Evolutionary conservation across 2,113 vertebrate genomes (phyloP).

Genomic region (Corythoichthys intestinalis): DNA sequence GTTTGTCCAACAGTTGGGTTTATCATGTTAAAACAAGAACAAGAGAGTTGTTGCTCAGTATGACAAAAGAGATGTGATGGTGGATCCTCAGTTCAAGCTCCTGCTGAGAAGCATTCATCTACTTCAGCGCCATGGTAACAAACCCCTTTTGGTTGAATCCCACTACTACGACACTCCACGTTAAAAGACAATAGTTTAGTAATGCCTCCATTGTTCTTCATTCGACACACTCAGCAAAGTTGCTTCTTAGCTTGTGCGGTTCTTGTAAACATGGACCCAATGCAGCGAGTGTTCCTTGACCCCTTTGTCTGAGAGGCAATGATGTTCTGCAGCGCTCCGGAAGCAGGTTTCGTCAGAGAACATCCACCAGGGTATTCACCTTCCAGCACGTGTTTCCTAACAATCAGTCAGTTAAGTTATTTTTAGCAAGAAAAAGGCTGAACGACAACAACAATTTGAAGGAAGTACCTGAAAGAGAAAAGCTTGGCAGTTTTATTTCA

Average conservation of each 20-base stretch:
- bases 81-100: constrained; percentile 32
- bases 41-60: constrained; percentile 18
- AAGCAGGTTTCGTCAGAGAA: constrained; percentile 33
- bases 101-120: constrained; percentile 58
- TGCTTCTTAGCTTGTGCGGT: constrained; percentile 1
- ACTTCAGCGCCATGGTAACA: constrained; percentile 62
- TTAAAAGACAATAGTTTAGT: constrained; percentile 1
- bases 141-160: constrained; percentile 36
- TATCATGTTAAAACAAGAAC: background rate
- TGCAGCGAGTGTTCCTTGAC: constrained; percentile 55
- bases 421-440: constrained; percentile 61
- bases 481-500: background rate
- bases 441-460: constrained; percentile 52
- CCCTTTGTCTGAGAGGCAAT: constrained; percentile 30
- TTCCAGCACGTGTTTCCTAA: constrained; percentile 56
- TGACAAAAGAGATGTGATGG: constrained; percentile 22
- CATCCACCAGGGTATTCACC: constrained; percentile 23
- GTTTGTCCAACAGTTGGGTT: background rate
- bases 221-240: constrained; percentile 9
- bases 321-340: constrained; percentile 17
- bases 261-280: constrained; percentile 50
- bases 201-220: constrained; percentile 11
- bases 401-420: constrained; percentile 58
- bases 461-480: constrained; percentile 47
- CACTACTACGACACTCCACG: constrained; percentile 20